Evolutionary conservation across 1,140 invertebrate genomes (phyloP).

Genomic region (Camponotus vicinus): DNA sequence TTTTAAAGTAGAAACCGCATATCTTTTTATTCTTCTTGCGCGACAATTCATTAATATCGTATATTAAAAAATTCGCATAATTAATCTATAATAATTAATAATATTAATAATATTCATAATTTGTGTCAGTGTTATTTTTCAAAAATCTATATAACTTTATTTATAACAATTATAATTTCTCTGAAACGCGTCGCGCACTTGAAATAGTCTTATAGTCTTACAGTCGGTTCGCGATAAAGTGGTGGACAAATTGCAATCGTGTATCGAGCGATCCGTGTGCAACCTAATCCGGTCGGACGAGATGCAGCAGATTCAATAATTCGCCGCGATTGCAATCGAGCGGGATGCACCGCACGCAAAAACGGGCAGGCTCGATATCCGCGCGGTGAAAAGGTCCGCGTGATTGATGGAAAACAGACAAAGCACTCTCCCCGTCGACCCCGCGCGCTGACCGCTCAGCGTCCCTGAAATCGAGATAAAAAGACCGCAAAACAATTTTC

Average conservation of each 20-base stretch:
- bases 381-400: conserved; percentile 80
- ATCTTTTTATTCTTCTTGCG: not conserved
- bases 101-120: too few relatives aligned
- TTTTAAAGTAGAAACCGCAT: not conserved
- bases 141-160: too few relatives aligned
- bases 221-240: conserved; percentile 76
- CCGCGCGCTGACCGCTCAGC: conserved; percentile 49
- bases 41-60: not conserved
- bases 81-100: not conserved
- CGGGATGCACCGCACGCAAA: conserved; percentile 82
- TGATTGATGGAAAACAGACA: conserved; percentile 85
- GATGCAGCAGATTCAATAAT: conserved; percentile 85
- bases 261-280: conserved; percentile 74
- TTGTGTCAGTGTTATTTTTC: not conserved
- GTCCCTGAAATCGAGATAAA: conserved; percentile 82
- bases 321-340: conserved; percentile 84
- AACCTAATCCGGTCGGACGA: conserved; percentile 75
- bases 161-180: too few relatives aligned
- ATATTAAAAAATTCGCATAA: not conserved
- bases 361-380: conserved; percentile 82
- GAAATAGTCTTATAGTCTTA: conserved; percentile 40
- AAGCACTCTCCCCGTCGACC: conserved; percentile 72
- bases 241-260: conserved; percentile 84
- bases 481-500: conserved; percentile 84
- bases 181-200: conserved; percentile 3